Base-by-base conservation (phyloP, 2,888 invertebrate species). In the Drosophila barbarae region DNA sequence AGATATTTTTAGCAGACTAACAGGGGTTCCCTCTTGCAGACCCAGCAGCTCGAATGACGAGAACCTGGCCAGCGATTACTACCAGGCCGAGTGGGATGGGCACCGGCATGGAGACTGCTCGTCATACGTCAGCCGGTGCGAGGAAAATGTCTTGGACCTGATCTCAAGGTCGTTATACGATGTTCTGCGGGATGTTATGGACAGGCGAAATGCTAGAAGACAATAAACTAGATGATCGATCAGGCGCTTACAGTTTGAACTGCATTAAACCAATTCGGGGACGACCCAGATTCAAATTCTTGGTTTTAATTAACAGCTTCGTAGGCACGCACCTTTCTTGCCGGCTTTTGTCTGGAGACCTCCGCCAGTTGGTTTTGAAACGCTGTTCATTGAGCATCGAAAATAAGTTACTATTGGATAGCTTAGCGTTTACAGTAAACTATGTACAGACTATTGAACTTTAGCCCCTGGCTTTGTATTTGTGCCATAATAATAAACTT, bases 281-380 rank as follows among this genome's bases (percentile, higher is more conserved):
- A n/a, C 53, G 66, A 72, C 74, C 60, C 36, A 64, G 18, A 63
- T 67, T 13, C 7, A 5, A n/a, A 34, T 55, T 66, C 38, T 38
- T 41, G 38, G 57, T 53, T 66, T 39, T 72, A 83, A 78, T 78
- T 83, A 83, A 80, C 81, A 77, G 46, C 56, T 69, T 72, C 23
- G 56, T 54, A 54, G 28, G 35, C 50, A 49, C 34, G 18, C 52
- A 80, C 67, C 77, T 73, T 82, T 79, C 83, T 67, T 73, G 35
- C 26, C 28, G 9, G 21, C 55, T 44, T 46, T 44, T 18, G 30
- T 6, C 8, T n/a, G 12, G 30, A 10, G 26, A 15, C 42, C 34
- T 21, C 28, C 15, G 28, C 30, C 65, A 67, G 56, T 67, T 42
- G 34, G 30, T 3, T 57, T 57, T 21, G n/a, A 57, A 57, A 32